These are phyloP conservation scores for Malthinus seriepunctatus DNA, from an alignment of 2,888 invertebrate species.

Conservation along the genomic window DNA sequence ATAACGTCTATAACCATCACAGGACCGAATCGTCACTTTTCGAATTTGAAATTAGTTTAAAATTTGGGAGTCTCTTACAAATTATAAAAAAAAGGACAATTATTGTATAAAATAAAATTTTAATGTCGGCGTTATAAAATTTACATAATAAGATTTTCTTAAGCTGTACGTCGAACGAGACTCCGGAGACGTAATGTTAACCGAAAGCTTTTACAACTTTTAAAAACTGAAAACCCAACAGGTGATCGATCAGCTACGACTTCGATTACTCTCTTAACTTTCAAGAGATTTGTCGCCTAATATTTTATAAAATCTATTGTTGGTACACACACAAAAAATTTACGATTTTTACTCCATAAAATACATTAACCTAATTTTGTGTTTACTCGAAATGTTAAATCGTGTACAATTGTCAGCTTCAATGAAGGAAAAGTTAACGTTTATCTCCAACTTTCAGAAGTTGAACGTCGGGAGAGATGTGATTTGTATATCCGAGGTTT, in stretches of 20 bases:
- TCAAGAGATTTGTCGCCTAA: constrained; percentile 1
- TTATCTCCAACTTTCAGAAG: constrained; percentile 46
- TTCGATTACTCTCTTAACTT: not conserved
- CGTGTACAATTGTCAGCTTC: constrained; percentile 10
- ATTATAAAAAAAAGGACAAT: not conserved
- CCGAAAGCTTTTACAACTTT: constrained; percentile 2
- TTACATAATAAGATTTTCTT: constrained; percentile 5
- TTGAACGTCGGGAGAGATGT: constrained; percentile 28
- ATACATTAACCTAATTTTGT: constrained; percentile 1
- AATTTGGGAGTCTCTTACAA: not conserved
- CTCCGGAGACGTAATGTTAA: not conserved
- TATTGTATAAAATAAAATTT: not conserved
- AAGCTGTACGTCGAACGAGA: constrained; percentile 1
- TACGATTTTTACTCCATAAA: not conserved
- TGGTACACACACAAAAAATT: not conserved
- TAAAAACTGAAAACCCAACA: constrained; percentile 1
- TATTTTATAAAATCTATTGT: not conserved
- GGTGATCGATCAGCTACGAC: constrained; percentile 1
- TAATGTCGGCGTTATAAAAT: not conserved
- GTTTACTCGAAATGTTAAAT: constrained; percentile 6
- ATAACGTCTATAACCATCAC: no score
- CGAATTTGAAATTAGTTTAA: no score
- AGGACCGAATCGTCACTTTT: no score
- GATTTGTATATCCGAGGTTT: constrained; percentile 20
- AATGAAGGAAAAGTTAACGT: constrained; percentile 33